Evolutionary conservation across 2,113 vertebrate genomes (phyloP).

Genomic region (Lonchura striata): DNA sequence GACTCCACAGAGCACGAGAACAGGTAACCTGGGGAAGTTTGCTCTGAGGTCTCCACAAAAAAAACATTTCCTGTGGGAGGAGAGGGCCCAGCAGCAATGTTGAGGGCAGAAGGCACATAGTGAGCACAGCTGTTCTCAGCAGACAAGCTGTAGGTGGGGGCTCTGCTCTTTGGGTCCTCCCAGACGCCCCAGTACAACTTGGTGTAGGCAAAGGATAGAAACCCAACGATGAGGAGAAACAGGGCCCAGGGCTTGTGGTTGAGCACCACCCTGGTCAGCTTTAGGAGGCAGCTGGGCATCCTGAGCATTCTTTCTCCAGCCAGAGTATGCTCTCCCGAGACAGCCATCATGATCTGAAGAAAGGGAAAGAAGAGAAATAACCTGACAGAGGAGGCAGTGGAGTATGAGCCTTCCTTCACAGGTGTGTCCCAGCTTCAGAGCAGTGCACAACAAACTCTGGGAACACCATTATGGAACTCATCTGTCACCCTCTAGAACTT

Average conservation of each 20-base stretch:
- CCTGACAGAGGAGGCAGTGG: background rate
- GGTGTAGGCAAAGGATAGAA: background rate
- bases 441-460: background rate
- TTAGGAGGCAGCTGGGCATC: background rate
- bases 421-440: background rate
- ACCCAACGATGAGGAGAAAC: background rate
- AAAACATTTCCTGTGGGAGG: constrained; percentile 13
- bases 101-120: too few relatives aligned
- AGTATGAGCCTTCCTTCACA: background rate
- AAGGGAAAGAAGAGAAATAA: background rate
- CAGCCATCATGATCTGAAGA: background rate
- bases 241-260: background rate
- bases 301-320: background rate
- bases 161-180: background rate
- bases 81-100: background rate
- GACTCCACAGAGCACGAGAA: constrained; percentile 78
- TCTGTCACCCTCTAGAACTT: background rate
- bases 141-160: background rate
- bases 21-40: constrained; percentile 60
- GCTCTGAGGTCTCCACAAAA: constrained; percentile 74
- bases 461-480: background rate
- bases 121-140: too few relatives aligned
- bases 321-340: background rate
- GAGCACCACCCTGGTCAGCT: background rate
- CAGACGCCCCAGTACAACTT: background rate